phyloP scores from a whole-genome alignment of 2,888 invertebrate genomes.

The Ochropacha duplaris region DNA sequence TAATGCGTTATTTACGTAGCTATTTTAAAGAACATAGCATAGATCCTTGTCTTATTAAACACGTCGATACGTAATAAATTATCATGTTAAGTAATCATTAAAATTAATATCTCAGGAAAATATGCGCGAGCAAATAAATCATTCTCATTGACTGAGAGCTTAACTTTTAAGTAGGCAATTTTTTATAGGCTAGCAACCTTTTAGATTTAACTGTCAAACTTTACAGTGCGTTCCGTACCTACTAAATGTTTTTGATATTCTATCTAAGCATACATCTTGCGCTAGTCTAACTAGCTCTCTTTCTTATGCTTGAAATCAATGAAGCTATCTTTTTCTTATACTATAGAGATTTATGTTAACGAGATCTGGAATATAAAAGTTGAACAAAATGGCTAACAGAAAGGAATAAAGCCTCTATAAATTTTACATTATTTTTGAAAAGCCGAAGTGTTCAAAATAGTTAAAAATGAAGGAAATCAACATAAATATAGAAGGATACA shows the following conservation, averaged over 20 bases:
- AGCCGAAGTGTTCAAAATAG: constrained; percentile 12
- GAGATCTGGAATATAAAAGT: neutral
- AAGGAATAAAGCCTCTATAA: constrained; percentile 70
- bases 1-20: too few species aligned
- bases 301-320: neutral
- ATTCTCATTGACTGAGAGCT: too few species aligned
- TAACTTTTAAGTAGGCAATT: neutral
- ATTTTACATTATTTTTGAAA: constrained; percentile 42
- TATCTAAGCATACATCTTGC: neutral
- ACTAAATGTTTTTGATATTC: neutral
- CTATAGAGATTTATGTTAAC: too few species aligned
- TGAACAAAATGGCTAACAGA: constrained; percentile 23
- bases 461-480: constrained; percentile 71
- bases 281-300: too few species aligned
- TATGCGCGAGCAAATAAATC: too few species aligned
- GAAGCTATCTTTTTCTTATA: neutral
- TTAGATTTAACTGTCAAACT: neutral
- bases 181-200: neutral
- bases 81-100: too few species aligned
- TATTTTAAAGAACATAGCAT: too few species aligned
- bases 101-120: too few species aligned
- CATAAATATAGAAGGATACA: constrained; percentile 77
- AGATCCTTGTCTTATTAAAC: too few species aligned
- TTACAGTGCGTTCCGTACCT: neutral
- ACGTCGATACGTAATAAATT: too few species aligned